These are phyloP conservation scores for Acrossocheilus fasciatus DNA, from an alignment of 2,797 vertebrate species.

Conservation along the genomic window DNA sequence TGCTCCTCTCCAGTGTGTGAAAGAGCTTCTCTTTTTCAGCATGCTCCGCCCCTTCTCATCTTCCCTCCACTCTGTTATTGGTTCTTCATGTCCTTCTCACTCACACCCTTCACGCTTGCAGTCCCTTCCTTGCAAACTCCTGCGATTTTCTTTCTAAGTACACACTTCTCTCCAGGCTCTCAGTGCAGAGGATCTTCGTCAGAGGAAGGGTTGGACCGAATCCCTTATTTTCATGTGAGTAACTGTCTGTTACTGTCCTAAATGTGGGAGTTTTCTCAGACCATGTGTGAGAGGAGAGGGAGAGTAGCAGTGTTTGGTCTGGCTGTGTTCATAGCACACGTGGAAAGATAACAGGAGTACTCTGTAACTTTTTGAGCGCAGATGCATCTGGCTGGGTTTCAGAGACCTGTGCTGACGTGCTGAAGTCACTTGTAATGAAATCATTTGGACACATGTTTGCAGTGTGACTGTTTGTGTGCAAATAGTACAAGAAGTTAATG, in stretches of 20 bases:
- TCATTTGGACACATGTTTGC: neutral
- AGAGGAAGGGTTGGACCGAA: neutral
- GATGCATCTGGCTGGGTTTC: slow-evolving; percentile 7
- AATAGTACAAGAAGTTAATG: neutral
- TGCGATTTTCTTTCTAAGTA: slow-evolving; percentile 58
- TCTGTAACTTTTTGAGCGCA: neutral
- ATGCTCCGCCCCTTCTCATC: slow-evolving; percentile 50
- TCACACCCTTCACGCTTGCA: slow-evolving; percentile 44
- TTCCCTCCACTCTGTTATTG: slow-evolving; percentile 52
- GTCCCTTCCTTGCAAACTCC: slow-evolving; percentile 55
- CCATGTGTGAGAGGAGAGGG: slow-evolving; percentile 26
- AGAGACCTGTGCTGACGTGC: slow-evolving; percentile 6
- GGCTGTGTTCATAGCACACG: slow-evolving; percentile 42
- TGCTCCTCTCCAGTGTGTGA: slow-evolving; percentile 42
- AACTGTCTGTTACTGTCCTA: neutral
- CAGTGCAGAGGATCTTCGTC: neutral
- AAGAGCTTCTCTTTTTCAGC: slow-evolving; percentile 54
- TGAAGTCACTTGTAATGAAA: neutral
- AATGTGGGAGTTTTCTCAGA: neutral
- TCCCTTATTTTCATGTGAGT: slow-evolving; percentile 29
- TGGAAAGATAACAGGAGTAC: slow-evolving; percentile 42
- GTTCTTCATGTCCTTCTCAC: slow-evolving; percentile 22
- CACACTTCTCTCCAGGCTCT: slow-evolving; percentile 46
- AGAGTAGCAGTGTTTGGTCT: slow-evolving; percentile 49
- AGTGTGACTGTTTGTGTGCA: neutral